Conservation (phyloP, 2,797 vertebrate genomes). For the Novumbra hubbsi region DNA sequence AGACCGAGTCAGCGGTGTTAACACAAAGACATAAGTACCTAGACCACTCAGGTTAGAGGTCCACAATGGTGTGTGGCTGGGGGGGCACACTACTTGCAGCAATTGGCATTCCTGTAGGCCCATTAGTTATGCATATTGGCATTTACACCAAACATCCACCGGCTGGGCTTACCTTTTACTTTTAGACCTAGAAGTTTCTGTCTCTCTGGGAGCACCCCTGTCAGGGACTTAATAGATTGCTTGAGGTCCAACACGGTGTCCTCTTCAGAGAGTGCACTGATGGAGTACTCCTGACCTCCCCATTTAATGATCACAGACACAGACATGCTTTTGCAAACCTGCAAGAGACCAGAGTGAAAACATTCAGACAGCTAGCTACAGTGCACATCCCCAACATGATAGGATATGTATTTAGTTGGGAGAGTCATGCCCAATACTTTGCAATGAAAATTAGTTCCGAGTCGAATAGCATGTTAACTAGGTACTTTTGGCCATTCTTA, state of each 20-base stretch:
- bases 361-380: not conserved
- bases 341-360: not conserved
- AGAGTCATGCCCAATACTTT: not conserved
- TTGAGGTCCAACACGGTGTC: slow-evolving; percentile 97
- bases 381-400: not conserved
- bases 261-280: slow-evolving; percentile 93
- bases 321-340: slow-evolving; percentile 77
- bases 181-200: slow-evolving; percentile 97
- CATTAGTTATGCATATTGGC: too few relatives aligned
- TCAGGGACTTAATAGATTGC: slow-evolving; percentile 94
- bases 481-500: not conserved
- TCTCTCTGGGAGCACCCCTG: slow-evolving; percentile 94
- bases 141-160: not conserved
- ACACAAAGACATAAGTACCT: not conserved
- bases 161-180: slow-evolving; percentile 85
- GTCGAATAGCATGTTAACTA: not conserved
- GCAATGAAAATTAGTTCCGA: not conserved
- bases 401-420: not conserved
- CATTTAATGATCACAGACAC: slow-evolving; percentile 98
- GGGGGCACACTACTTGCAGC: too few relatives aligned
- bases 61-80: not conserved
- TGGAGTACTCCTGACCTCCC: slow-evolving; percentile 97
- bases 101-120: too few relatives aligned
- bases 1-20: slow-evolving; percentile 19
- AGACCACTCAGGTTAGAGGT: not conserved